Evolutionary conservation across 2,888 invertebrate genomes (phyloP), one percentile per base, ranked within the genome.

Genomic region (Andrena hattorfiana): DNA sequence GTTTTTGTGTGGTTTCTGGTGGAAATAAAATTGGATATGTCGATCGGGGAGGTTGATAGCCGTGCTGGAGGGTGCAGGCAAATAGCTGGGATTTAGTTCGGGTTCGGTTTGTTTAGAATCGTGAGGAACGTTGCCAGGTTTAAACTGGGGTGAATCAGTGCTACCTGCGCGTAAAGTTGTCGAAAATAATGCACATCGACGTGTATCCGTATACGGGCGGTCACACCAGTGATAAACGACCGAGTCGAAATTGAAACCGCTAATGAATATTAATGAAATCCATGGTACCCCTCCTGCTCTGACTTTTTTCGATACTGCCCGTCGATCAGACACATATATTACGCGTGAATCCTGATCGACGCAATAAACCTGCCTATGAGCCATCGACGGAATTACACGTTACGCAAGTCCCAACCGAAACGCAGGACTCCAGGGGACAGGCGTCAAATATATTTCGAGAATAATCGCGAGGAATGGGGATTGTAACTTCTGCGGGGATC

Each of bases 181-280:
- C 51, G 30, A n/a, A 66, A 60, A 63, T 66, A 66, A 76, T 42
- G 35, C 75, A 10, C 59, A 35, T 54, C 63, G 13, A 42, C 35
- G 49, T 42, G 62, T 42, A 48, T 63, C 35, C 60, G 71, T 75
- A 30, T 70, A 69, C 56, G 63, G 63, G 23, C 49, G 69, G 60
- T 76, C 60, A 59, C 69, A 20, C 54, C 63, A 28, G 74, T 83
- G 85, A 85, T 85, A 84, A 87, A 87, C 83, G 84, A 83, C 73
- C 78, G 69, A 72, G 70, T 83, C 74, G 78, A 84, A 83, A 87
- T 87, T 84, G 78, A 87, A 87, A 84, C 77, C 84, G 54, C 85
- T 85, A 82, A 87, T 85, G 87, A 88, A 87, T 87, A 87, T 87
- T 87, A 87, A 79, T 79, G 78, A 82, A 74, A 74, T 78, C 70